Evolutionary conservation across 2,113 vertebrate genomes (phyloP).

Genomic region (Bucco capensis): DNA sequence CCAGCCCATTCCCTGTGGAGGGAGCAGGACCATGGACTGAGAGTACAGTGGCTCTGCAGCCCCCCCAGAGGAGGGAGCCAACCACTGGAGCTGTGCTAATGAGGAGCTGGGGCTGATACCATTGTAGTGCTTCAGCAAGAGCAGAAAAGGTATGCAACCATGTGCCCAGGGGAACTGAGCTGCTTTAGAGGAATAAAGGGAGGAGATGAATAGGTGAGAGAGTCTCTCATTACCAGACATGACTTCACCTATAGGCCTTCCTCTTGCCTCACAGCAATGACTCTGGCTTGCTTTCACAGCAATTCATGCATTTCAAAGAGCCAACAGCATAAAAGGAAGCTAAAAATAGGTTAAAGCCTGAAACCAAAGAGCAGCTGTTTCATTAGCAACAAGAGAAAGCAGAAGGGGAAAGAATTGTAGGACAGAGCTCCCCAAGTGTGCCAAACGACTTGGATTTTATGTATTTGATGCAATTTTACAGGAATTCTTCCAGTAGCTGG

Average conservation of each 20-base stretch:
- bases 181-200: neutral
- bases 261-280: conserved; percentile 18
- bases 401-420: neutral
- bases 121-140: neutral
- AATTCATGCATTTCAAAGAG: conserved; percentile 38
- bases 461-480: neutral
- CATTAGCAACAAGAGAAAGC: conserved; percentile 10
- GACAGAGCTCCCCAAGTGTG: neutral
- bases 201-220: conserved; percentile 22
- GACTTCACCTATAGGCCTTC: neutral
- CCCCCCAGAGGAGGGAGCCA: neutral
- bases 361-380: conserved; percentile 45
- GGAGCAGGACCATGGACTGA: neutral
- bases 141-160: neutral
- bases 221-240: neutral
- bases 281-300: neutral
- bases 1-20: neutral
- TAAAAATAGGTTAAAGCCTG: conserved; percentile 53
- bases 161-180: neutral
- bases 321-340: conserved; percentile 28
- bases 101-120: neutral
- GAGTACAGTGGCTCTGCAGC: neutral
- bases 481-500: neutral
- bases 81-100: neutral
- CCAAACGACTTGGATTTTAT: neutral